These are phyloP conservation scores for Proisotoma minuta DNA, from an alignment of 2,888 invertebrate species.

Conservation along the genomic window DNA sequence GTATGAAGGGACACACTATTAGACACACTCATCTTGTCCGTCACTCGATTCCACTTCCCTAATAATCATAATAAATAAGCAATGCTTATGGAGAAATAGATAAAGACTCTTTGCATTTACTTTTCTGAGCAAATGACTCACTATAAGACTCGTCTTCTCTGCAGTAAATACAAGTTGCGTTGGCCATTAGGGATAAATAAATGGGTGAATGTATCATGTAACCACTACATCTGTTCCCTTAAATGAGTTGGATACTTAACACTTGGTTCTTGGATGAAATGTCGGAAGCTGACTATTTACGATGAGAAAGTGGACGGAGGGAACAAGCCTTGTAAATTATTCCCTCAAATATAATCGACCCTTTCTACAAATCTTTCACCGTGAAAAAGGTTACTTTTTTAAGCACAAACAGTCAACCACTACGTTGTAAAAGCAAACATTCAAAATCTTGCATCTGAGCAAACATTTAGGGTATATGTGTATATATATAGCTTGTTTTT, in stretches of 20 bases:
- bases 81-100: no score
- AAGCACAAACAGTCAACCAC: no score
- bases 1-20: no score
- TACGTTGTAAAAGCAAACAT: background rate
- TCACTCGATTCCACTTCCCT: no score
- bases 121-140: no score
- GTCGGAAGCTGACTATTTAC: background rate
- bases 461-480: background rate
- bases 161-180: no score
- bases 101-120: no score
- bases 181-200: background rate
- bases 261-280: background rate
- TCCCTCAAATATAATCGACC: background rate
- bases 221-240: slow-evolving; percentile 12
- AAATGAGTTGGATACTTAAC: slow-evolving; percentile 9
- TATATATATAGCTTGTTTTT: background rate
- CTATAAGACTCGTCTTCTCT: no score
- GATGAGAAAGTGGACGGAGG: slow-evolving; percentile 4
- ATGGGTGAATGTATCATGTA: slow-evolving; percentile 4
- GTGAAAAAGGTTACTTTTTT: no score
- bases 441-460: background rate
- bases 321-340: background rate
- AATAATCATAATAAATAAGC: no score
- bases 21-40: no score
- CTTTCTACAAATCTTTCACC: background rate